phyloP scores from a whole-genome alignment of 2,113 vertebrate genomes.

The Gavialis gangeticus region DNA sequence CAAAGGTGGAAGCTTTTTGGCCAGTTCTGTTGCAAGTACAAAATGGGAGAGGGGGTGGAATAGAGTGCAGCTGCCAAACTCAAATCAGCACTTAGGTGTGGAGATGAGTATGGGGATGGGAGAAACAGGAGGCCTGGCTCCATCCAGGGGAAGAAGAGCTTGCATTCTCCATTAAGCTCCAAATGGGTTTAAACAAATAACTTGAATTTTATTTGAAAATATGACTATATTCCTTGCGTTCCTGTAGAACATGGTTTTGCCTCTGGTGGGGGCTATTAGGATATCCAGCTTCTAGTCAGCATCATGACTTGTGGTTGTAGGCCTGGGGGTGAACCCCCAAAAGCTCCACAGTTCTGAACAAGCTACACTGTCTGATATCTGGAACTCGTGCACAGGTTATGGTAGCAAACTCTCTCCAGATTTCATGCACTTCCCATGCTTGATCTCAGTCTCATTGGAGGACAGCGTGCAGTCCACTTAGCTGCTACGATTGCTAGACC shows the following conservation, averaged over 20 bases:
- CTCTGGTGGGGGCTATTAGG: not conserved
- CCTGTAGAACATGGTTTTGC: not conserved
- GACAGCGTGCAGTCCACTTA: not conserved
- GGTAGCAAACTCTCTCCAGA: not conserved
- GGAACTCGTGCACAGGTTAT: not conserved
- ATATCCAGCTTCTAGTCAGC: not conserved
- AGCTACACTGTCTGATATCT: not conserved
- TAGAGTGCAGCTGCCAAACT: not conserved
- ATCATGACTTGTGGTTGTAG: not conserved
- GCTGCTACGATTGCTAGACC: not conserved
- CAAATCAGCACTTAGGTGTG: not conserved
- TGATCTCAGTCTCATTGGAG: not conserved
- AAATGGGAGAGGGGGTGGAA: not conserved
- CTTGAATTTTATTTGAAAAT: not conserved
- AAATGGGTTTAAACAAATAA: not conserved
- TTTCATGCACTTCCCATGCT: not conserved
- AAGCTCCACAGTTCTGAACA: not conserved
- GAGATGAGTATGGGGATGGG: not conserved
- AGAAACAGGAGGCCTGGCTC: not conserved
- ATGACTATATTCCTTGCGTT: not conserved
- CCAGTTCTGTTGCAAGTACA: not conserved
- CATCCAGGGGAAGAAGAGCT: not conserved
- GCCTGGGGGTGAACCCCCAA: not conserved
- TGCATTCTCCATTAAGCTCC: not conserved
- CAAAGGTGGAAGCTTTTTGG: not conserved